Conservation (phyloP, 1,140 invertebrate species). For the Chymomyza costata region DNA sequence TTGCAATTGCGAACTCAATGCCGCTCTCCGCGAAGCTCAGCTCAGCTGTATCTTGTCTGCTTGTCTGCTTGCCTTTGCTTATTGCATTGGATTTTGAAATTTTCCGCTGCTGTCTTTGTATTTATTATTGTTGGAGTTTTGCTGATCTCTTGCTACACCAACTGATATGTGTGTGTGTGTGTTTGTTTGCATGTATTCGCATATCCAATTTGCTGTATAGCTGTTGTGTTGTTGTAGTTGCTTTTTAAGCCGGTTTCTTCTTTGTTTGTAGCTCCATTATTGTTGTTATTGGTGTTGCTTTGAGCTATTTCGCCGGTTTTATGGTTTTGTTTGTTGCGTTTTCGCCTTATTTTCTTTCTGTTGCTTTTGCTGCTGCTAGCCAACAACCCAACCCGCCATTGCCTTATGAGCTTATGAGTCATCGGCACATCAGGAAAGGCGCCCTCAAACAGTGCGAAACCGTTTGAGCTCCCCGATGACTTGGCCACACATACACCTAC, state of each 20-base stretch:
- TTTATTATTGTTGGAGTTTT: constrained; percentile 8
- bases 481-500: no score
- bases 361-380: no score
- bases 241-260: constrained; percentile 59
- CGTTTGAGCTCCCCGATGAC: no score
- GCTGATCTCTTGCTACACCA: constrained; percentile 6
- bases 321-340: constrained; percentile 39
- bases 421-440: no score
- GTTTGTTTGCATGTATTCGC: not conserved
- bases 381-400: no score
- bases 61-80: no score
- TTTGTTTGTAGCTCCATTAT: constrained; percentile 52
- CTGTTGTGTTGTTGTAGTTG: not conserved
- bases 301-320: constrained; percentile 60
- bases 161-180: not conserved
- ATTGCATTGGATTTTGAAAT: no score
- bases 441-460: no score
- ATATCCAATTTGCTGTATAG: constrained; percentile 2
- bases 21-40: no score
- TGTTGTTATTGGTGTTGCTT: constrained; percentile 39
- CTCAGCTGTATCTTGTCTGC: no score
- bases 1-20: no score
- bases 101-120: not conserved
- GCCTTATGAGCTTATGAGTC: no score
- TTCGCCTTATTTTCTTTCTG: constrained; percentile 33